A percentile compares a stretch with the other conserved stretches of the same genome.
Evolutionary conservation across 2,888 invertebrate species (phyloP).

Genomic region (Cerceris ruficornis): DNA sequence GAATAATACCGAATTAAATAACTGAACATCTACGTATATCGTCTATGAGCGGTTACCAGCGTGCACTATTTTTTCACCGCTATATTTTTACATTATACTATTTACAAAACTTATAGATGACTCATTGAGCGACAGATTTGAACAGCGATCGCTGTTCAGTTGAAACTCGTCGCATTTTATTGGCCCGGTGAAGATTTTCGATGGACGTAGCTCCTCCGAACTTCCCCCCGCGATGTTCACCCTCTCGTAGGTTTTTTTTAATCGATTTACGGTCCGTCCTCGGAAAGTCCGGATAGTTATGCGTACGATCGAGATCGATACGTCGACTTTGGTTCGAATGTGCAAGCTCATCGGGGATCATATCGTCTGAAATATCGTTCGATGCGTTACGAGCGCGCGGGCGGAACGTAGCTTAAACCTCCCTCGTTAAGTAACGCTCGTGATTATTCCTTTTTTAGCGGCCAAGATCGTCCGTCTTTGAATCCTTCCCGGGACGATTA

Average conservation of each 20-base stretch:
- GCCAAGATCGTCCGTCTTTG: slow-evolving; percentile 26
- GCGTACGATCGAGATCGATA: slow-evolving; percentile 48
- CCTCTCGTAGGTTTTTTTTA: background rate
- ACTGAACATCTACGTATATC: no score
- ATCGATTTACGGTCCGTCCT: slow-evolving; percentile 42
- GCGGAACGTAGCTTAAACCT: slow-evolving; percentile 55
- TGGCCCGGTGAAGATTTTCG: no score
- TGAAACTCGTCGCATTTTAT: no score
- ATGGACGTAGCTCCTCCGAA: background rate
- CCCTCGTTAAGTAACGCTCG: slow-evolving; percentile 55
- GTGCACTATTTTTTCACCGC: no score
- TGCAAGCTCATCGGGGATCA: slow-evolving; percentile 62
- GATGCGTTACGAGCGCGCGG: slow-evolving; percentile 41
- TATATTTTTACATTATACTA: no score
- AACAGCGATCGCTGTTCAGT: no score
- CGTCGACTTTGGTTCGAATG: slow-evolving; percentile 47
- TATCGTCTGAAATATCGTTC: slow-evolving; percentile 58
- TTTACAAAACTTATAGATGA: no score
- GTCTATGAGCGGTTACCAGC: no score
- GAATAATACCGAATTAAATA: no score
- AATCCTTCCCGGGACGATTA: slow-evolving; percentile 40
- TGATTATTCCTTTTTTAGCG: slow-evolving; percentile 33
- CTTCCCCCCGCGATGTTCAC: background rate
- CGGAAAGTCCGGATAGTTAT: slow-evolving; percentile 37
- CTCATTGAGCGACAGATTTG: no score